A percentile compares a stretch with the other conserved stretches of the same genome.
phyloP scores from a whole-genome alignment of 2,797 vertebrate genomes.

The Chaetophractus vellerosus region DNA sequence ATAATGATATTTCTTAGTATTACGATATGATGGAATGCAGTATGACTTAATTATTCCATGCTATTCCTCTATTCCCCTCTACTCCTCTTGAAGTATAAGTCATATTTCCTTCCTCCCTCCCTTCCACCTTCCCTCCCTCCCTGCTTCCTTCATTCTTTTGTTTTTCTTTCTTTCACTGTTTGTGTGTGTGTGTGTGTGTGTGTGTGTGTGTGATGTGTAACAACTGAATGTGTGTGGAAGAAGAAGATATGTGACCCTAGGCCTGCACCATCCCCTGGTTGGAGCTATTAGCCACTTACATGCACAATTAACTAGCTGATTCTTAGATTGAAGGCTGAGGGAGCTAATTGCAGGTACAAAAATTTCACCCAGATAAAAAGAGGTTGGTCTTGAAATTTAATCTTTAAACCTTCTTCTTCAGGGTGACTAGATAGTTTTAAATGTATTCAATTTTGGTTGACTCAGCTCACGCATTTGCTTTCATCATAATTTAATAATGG shows the following conservation, averaged over 20 bases:
- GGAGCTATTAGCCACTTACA: slow-evolving; percentile 79
- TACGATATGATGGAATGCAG: not conserved
- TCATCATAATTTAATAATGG: slow-evolving; percentile 51
- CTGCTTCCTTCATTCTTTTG: not conserved
- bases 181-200: not conserved
- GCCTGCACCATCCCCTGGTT: slow-evolving; percentile 39
- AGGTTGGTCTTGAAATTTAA: slow-evolving; percentile 72
- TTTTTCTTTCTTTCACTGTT: not conserved
- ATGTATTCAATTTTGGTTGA: slow-evolving; percentile 32
- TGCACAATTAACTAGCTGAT: slow-evolving; percentile 82
- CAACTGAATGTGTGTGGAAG: not conserved
- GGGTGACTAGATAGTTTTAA: slow-evolving; percentile 56
- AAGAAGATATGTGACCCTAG: slow-evolving; percentile 74
- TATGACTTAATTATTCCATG: slow-evolving; percentile 18
- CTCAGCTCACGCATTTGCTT: slow-evolving; percentile 50
- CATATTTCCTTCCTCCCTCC: not conserved
- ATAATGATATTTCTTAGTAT: slow-evolving; percentile 5
- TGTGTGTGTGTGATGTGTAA: not conserved
- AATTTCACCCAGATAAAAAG: slow-evolving; percentile 74
- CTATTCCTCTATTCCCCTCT: not conserved
- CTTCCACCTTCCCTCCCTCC: not conserved
- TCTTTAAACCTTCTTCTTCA: slow-evolving; percentile 73
- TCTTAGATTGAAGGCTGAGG: slow-evolving; percentile 81
- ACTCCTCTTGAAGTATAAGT: not conserved
- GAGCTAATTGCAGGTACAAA: slow-evolving; percentile 81